Conservation (phyloP, 2,888 invertebrate species). For the Rugalucina vietnamica region DNA sequence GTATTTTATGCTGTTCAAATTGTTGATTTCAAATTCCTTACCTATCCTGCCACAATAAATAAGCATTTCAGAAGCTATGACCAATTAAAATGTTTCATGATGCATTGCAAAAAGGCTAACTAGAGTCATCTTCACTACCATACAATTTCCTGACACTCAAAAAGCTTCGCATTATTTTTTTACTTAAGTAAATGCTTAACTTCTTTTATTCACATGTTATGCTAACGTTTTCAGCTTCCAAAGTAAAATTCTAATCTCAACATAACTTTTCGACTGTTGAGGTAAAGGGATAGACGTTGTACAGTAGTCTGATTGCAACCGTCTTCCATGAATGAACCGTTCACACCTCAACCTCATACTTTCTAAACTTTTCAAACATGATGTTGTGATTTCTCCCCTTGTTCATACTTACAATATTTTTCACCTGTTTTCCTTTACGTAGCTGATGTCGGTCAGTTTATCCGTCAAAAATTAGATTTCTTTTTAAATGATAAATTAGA, state of each 20-base stretch:
- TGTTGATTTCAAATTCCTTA: too few relatives aligned
- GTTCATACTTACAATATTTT: slow-evolving; percentile 1
- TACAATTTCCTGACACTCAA: too few relatives aligned
- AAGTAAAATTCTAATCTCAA: neutral
- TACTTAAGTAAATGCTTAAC: too few relatives aligned
- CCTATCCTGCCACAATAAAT: too few relatives aligned
- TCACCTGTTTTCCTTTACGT: neutral
- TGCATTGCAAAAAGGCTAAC: too few relatives aligned
- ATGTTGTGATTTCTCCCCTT: neutral
- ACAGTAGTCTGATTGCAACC: neutral
- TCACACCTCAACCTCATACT: neutral
- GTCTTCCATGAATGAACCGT: neutral
- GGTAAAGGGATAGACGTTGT: neutral
- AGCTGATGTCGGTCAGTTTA: neutral
- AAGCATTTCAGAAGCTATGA: too few relatives aligned
- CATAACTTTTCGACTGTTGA: neutral
- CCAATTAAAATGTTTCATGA: too few relatives aligned
- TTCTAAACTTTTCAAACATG: neutral
- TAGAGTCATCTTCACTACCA: too few relatives aligned
- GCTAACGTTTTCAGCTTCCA: neutral
- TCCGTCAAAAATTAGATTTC: too few relatives aligned
- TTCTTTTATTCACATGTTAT: neutral
- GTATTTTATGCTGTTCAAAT: too few relatives aligned
- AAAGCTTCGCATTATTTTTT: too few relatives aligned
- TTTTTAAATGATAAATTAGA: too few relatives aligned